Conservation (phyloP, 1,140 invertebrate species). For the Euura lappo region DNA sequence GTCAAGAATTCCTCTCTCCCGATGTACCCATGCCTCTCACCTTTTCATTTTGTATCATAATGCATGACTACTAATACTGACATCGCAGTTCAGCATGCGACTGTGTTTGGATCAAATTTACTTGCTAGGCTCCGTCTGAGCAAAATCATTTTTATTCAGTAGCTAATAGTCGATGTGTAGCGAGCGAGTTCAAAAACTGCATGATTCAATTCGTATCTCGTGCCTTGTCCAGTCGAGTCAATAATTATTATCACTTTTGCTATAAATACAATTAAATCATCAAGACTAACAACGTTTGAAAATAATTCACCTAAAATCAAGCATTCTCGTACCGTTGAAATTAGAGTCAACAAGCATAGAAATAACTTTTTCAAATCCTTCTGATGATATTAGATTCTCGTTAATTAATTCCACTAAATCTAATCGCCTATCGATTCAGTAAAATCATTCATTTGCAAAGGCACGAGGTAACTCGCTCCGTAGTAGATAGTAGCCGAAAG, state of each 20-base stretch:
- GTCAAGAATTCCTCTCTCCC: constrained; percentile 1
- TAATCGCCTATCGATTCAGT: no score
- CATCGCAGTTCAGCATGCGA: constrained; percentile 4
- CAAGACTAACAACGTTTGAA: no score
- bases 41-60: constrained; percentile 34
- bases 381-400: no score
- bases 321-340: no score
- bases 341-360: no score
- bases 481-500: not conserved
- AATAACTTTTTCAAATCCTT: no score
- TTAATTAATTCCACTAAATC: no score
- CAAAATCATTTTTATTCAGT: not conserved
- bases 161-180: constrained; percentile 1
- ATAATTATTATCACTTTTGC: not conserved
- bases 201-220: not conserved
- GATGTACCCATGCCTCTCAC: constrained; percentile 33
- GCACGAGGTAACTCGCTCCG: not conserved
- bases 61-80: constrained; percentile 8
- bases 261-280: no score
- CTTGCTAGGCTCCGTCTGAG: constrained; percentile 5
- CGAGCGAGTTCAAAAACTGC: not conserved
- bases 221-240: constrained; percentile 1
- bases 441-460: not conserved
- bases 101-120: not conserved
- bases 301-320: no score